phyloP scores from a whole-genome alignment of 2,797 vertebrate species.

The Megaceryle alcyon region DNA sequence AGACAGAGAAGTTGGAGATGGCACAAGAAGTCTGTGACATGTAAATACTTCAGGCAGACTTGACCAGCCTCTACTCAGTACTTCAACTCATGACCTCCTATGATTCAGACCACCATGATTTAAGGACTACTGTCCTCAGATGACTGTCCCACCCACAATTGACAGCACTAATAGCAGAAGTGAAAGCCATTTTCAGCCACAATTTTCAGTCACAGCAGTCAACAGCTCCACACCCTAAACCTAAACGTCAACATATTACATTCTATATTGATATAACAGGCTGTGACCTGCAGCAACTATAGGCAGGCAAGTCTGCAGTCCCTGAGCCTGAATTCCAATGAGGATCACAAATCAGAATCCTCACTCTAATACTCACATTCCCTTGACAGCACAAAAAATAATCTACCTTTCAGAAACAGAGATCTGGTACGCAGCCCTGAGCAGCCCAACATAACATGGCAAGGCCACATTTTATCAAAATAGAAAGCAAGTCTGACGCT shows the following conservation, averaged over 20 bases:
- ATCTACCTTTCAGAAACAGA: background rate
- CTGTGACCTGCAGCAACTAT: background rate
- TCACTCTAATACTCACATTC: background rate
- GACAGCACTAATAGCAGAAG: background rate
- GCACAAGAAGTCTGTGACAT: background rate
- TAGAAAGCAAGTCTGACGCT: constrained; percentile 13
- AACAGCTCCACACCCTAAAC: constrained; percentile 15
- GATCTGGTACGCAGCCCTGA: background rate
- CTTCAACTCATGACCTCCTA: background rate
- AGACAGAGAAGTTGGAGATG: background rate
- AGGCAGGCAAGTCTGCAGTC: background rate
- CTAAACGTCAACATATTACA: background rate
- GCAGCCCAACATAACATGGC: background rate
- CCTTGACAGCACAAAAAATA: background rate
- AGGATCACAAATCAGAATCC: background rate
- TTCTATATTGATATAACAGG: background rate
- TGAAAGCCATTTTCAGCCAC: background rate
- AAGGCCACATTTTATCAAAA: background rate
- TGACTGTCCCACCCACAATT: background rate
- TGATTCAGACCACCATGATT: background rate
- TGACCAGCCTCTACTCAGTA: background rate
- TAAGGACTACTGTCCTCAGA: background rate
- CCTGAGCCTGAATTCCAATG: background rate
- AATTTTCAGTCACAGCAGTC: background rate
- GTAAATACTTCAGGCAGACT: background rate